Evolutionary conservation across 2,797 vertebrate species (phyloP).

Genomic region (Tympanoctomys barrerae): DNA sequence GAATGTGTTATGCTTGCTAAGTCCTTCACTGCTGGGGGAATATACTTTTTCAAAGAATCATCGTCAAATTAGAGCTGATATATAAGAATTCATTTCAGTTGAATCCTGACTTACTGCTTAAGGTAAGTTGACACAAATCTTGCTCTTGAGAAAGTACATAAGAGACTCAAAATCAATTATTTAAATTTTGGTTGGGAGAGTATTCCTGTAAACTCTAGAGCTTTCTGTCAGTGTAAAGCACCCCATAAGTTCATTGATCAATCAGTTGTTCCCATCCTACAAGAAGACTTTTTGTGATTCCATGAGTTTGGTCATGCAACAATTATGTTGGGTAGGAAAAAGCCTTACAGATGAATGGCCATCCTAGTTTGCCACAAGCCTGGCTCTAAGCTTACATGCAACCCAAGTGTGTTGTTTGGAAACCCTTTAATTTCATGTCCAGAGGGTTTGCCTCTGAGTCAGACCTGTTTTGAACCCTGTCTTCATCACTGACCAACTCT

Average conservation of each 20-base stretch:
- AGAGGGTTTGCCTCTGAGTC: neutral
- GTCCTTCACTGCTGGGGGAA: constrained; percentile 1
- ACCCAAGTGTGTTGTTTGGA: neutral
- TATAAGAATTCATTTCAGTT: constrained; percentile 29
- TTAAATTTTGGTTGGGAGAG: constrained; percentile 44
- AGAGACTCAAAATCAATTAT: constrained; percentile 49
- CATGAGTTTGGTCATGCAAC: neutral
- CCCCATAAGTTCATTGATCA: neutral
- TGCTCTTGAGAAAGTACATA: constrained; percentile 19
- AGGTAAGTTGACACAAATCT: constrained; percentile 44
- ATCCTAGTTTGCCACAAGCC: neutral
- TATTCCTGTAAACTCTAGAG: constrained; percentile 5
- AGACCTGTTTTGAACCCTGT: neutral
- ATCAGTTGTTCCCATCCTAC: neutral
- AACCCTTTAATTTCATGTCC: neutral
- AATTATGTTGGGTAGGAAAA: neutral
- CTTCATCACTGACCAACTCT: neutral
- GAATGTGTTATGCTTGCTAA: constrained; percentile 23
- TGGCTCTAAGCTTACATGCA: neutral
- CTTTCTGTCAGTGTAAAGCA: neutral
- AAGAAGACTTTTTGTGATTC: neutral
- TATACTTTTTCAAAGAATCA: constrained; percentile 32
- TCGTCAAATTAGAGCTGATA: constrained; percentile 51
- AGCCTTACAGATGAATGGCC: neutral
- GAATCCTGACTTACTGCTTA: constrained; percentile 4